phyloP scores from a whole-genome alignment of 2,113 vertebrate genomes.

The Odontophorus gujanensis region DNA sequence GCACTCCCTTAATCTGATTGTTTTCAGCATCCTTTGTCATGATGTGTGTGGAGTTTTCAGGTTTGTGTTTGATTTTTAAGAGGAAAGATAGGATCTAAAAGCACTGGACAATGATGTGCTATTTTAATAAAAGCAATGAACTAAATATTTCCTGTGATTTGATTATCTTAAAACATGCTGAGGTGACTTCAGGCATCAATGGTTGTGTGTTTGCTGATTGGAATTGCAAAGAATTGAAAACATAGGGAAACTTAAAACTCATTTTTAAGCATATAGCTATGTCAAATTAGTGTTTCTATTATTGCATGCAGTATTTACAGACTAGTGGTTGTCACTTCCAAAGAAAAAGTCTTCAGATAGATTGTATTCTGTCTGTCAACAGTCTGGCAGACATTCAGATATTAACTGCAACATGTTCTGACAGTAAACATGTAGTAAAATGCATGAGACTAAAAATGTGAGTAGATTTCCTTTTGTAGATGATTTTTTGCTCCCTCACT shows the following conservation, averaged over 20 bases:
- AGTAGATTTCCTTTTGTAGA: conserved; percentile 47
- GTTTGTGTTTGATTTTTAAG: conserved; percentile 24
- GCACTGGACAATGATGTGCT: not conserved
- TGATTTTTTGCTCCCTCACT: conserved; percentile 41
- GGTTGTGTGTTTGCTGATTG: not conserved
- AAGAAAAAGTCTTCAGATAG: conserved; percentile 29
- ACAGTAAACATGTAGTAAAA: conserved; percentile 65
- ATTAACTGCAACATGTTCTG: conserved; percentile 54
- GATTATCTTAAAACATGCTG: not conserved
- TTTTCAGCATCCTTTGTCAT: not conserved
- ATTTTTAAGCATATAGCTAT: conserved; percentile 34
- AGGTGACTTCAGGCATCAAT: not conserved
- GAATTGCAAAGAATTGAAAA: conserved; percentile 43
- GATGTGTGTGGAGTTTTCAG: not conserved
- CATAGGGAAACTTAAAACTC: not conserved
- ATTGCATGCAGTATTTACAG: conserved; percentile 42
- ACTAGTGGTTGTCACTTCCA: conserved; percentile 38
- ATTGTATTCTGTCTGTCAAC: conserved; percentile 51
- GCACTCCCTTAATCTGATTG: not conserved
- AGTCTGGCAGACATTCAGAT: conserved; percentile 56
- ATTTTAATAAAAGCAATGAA: not conserved
- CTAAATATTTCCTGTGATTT: not conserved
- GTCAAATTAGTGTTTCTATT: conserved; percentile 52
- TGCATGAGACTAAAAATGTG: conserved; percentile 38
- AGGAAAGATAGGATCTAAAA: not conserved